These are phyloP conservation scores for Oryctolagus cuniculus DNA, from an alignment of 2,113 vertebrate genomes.

Conservation along the genomic window mOryCun1.1 NC_091442.1:10069501-10070000, in stretches of 20 bases:
- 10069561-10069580: too few species aligned
- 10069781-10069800: neutral
- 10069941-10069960: too few species aligned
- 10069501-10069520: too few species aligned
- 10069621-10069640: fast-evolving
- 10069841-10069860: neutral
- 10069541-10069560: neutral
- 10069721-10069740: fast-evolving
- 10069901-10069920: neutral
- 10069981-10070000: neutral
- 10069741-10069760: neutral
- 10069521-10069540: fast-evolving
- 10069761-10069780: neutral
- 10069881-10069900: neutral
- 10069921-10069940: too few species aligned
- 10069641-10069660: neutral
- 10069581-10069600: fast-evolving
- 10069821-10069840: neutral
- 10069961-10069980: too few species aligned
- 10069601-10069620: neutral
- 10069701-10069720: neutral
- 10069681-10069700: too few species aligned
- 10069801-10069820: neutral
- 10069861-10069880: too few species aligned
- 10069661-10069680: neutral